Conservation (phyloP, 2,888 invertebrate species). For the Microchrysa polita region DNA sequence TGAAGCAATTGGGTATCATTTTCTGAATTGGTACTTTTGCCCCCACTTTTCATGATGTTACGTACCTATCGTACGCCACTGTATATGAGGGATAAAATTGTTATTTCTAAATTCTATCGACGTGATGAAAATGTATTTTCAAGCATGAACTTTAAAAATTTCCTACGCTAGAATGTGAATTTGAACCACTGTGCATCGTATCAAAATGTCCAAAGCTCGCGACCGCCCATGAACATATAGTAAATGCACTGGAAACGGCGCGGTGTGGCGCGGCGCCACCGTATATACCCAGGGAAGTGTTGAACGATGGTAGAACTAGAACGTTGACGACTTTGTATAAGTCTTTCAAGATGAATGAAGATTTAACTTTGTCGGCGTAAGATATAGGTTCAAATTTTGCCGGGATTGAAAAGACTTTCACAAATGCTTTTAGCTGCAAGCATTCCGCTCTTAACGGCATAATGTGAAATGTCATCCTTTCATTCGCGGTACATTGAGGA, state of each 20-base stretch:
- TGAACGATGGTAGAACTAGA: conserved; percentile 94
- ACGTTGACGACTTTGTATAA: conserved; percentile 87
- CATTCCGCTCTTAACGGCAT: conserved; percentile 99
- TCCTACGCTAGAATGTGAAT: no score
- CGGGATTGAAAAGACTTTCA: conserved; percentile 76
- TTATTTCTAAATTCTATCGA: no score
- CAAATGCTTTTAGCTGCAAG: conserved; percentile 93
- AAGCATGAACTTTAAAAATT: no score
- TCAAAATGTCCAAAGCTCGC: conserved; percentile 96
- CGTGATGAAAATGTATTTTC: no score
- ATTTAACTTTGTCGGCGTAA: conserved; percentile 69
- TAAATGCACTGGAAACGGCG: conserved; percentile 88
- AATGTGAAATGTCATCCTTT: conserved; percentile 98
- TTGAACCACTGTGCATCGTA: no score
- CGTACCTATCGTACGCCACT: no score
- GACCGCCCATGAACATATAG: conserved; percentile 85
- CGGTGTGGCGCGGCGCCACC: no score
- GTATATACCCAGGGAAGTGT: conserved; percentile 84
- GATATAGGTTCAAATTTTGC: conserved; percentile 77
- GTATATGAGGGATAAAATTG: no score
- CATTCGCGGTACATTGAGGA: conserved; percentile 95
- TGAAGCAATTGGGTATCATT: no score
- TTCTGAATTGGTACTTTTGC: no score
- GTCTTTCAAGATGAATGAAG: conserved; percentile 76
- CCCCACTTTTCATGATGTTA: no score